Base-by-base conservation (phyloP, 2,888 invertebrate genomes). In the Cephalotes varians region DNA sequence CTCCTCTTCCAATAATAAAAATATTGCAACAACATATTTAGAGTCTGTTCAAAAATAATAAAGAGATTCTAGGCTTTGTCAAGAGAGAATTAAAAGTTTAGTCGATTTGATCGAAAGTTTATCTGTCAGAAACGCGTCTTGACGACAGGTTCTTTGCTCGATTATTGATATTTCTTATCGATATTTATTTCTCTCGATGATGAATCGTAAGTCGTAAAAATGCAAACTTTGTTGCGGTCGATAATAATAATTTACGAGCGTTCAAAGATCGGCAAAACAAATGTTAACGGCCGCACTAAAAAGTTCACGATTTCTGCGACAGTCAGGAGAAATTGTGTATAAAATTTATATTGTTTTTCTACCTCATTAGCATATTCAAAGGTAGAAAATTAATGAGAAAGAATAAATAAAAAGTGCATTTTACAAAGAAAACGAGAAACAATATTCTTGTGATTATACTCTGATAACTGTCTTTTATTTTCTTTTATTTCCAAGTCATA, bases 171-270 rank as follows among this genome's bases (percentile, higher is more conserved):
- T 51, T 76, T 28, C 37, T 65, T 51, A 28, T 65, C 76, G 5
- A 51, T 51, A 64, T 74, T 12, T 64, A 18, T 62, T 49, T 74
- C 28, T 62, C 2, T 28, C 44, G 44, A 5, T 1, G 12, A 12
- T 40, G 9, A 5, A 62, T 74, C 34, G 18, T 60, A 37, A 5
- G 10, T 37, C 49, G 7, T 62, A 62, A 74, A 72, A 28, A 40
- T 1, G 7, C n/a, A 7, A 72, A 71, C 25, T 54, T 54, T 71
- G 37, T 71, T 71, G n/a, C 7, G 1, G 6, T 12, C n/a, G 25
- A 56, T 56, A 28, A 58, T 18, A 71, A 54, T 21, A 72, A 72
- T 40, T 72, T 56, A 72, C 40, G 56, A 72, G 25, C 56, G 7
- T 40, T 1, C 49, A 65, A 65, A 76, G 15, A 64, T 51, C 1